Conservation (phyloP, 2,113 vertebrate genomes). For the Sylvietta virens region DNA sequence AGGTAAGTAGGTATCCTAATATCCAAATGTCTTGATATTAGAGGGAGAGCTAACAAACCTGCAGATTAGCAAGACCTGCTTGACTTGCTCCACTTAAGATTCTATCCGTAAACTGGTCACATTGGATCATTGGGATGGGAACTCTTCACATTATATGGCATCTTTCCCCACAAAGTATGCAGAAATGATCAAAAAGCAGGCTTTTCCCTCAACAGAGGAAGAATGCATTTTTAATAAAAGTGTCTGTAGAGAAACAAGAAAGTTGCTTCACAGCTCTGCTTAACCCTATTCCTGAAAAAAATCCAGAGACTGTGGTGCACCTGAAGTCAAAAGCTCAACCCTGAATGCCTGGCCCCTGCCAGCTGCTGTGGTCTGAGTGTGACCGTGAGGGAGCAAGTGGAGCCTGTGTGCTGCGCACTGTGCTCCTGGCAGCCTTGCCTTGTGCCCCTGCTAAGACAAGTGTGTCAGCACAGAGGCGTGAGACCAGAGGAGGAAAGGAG, state of each 20-base stretch:
- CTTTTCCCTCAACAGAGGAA: neutral
- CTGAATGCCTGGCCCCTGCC: fast-evolving
- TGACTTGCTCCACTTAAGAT: neutral
- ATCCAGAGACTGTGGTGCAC: fast-evolving
- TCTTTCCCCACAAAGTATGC: neutral
- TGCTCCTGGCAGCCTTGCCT: neutral
- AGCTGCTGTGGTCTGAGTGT: fast-evolving
- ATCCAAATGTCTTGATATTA: neutral
- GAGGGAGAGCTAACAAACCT: neutral
- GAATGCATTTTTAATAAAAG: neutral
- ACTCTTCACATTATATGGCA: neutral
- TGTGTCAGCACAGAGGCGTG: fast-evolving
- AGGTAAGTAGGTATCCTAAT: neutral
- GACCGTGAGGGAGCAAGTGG: fast-evolving
- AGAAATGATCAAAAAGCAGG: neutral
- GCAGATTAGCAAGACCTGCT: fast-evolving
- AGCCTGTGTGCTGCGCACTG: neutral
- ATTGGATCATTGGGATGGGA: fast-evolving
- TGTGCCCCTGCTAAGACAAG: fast-evolving
- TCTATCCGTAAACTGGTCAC: neutral
- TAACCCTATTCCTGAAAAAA: neutral
- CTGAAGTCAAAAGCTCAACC: neutral
- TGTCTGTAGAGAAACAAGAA: neutral
- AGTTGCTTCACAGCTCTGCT: neutral
- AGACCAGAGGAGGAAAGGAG: neutral